Percentiles rank a stretch among this genome's conserved stretches.
These are phyloP conservation scores for Tricholauxania praeusta DNA, from an alignment of 2,888 invertebrate genomes.

Conservation along the genomic window DNA sequence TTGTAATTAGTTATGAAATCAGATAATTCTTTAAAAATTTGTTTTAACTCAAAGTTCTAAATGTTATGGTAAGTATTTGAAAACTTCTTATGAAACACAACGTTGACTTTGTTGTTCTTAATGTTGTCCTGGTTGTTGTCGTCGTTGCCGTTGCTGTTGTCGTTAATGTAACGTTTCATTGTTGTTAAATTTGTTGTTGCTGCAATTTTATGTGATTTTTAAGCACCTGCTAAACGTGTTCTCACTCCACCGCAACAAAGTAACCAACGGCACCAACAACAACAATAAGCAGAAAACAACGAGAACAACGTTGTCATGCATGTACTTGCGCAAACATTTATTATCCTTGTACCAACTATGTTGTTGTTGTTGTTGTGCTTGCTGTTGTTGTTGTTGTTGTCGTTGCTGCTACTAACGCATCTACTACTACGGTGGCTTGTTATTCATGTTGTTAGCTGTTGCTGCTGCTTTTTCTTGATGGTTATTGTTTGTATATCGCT, in stretches of 20 bases:
- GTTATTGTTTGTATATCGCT: background rate
- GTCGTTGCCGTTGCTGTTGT: too few relatives aligned
- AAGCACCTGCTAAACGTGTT: conserved; percentile 30
- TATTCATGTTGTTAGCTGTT: background rate
- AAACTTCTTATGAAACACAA: too few relatives aligned
- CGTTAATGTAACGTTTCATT: background rate
- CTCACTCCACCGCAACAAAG: background rate
- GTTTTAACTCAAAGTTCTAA: too few relatives aligned
- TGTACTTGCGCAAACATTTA: conserved; percentile 18
- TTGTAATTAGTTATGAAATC: too few relatives aligned
- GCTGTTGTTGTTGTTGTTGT: conserved; percentile 5
- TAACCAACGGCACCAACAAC: background rate
- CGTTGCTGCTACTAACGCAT: background rate
- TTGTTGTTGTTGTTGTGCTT: background rate
- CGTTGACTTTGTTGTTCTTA: too few relatives aligned
- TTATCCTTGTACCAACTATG: conserved; percentile 13
- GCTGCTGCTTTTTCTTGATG: background rate
- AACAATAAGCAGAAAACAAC: background rate
- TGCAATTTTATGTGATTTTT: conserved; percentile 27
- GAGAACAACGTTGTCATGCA: background rate
- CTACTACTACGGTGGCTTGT: background rate
- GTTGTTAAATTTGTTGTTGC: background rate
- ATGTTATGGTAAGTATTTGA: too few relatives aligned
- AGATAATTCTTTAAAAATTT: too few relatives aligned
- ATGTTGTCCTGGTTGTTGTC: too few relatives aligned